Evolutionary conservation across 2,888 invertebrate species (phyloP), one percentile per base, ranked within the genome.

Genomic region (Plemyria rubiginata): DNA sequence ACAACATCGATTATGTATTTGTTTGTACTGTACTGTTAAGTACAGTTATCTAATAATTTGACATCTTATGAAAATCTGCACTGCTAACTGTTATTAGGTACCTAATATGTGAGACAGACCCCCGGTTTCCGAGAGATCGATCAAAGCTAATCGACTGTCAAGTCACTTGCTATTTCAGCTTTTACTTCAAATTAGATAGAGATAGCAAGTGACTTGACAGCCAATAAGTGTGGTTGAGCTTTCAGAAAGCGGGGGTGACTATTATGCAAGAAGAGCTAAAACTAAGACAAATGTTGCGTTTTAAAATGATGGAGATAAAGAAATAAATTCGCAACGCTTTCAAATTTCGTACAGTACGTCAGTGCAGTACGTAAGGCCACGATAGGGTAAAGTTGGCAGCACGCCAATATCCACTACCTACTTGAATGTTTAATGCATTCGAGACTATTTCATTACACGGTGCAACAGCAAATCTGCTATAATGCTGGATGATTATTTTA

Each of bases 401-500:
- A 48, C 51, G 85, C 82, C 81, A 83, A 78, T 72, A 74, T 71
- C 66, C 62, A 71, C 75, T 73, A 76, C 73, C 68, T 74, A 78
- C 79, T 80, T 76, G 76, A 80, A 80, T 82, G 73, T 80, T 80
- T 77, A 79, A 82, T 80, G 76, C 77, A 79, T 79, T 74, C 74
- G 65, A 71, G 69, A 76, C 76, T 78, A 77, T 80, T 79, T 79
- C 79, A 80, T 78, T 79, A 71, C 58, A 72, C 64, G 62, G 63
- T 68, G 70, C 71, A 67, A 63, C 63, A 68, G 65, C 65, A 62
- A 66, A 65, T 70, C 55, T 56, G 58, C 45, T 60, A 52, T 62
- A 48, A 32, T 36, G 32, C 32, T 50, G 32, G 36, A 29, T 59
- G 58, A 60, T 65, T 62, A 66, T 52, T 15, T 52, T 52, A 12